Conservation (phyloP, 1,140 invertebrate species). For the Spodoptera frugiperda region DNA sequence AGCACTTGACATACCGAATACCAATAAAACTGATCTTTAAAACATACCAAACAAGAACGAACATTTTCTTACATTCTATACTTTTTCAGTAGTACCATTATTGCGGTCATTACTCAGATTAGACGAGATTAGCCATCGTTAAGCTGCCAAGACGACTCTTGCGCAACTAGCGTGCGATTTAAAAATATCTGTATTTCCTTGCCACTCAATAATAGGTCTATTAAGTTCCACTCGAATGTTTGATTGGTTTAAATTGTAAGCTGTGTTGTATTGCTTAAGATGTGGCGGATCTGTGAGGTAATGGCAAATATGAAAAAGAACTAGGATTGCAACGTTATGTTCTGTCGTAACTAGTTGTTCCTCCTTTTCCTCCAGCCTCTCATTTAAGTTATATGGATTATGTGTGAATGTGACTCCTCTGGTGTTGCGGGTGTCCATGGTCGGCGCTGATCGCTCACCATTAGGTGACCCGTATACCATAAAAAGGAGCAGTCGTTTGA, state of each 20-base stretch:
- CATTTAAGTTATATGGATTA: too few relatives aligned
- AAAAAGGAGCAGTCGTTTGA: too few relatives aligned
- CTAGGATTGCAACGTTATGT: too few relatives aligned
- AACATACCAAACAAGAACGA: constrained; percentile 18
- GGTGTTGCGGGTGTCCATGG: too few relatives aligned
- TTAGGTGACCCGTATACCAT: too few relatives aligned
- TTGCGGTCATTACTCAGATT: constrained; percentile 39
- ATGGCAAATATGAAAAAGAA: too few relatives aligned
- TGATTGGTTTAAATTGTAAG: constrained; percentile 4
- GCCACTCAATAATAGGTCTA: constrained; percentile 43
- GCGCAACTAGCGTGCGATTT: constrained; percentile 37
- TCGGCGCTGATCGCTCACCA: too few relatives aligned
- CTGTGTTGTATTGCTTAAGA: neutral
- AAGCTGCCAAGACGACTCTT: constrained; percentile 35
- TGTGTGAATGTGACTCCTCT: too few relatives aligned
- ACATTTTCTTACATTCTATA: constrained; percentile 25
- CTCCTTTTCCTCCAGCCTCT: too few relatives aligned
- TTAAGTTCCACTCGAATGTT: neutral
- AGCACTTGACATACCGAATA: constrained; percentile 24
- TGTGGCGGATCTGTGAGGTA: too few relatives aligned
- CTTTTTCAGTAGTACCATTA: constrained; percentile 12
- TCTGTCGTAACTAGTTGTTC: too few relatives aligned
- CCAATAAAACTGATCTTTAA: neutral
- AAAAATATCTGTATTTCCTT: constrained; percentile 45
- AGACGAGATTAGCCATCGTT: constrained; percentile 43